These are phyloP conservation scores for Blera fallax DNA, from an alignment of 2,888 invertebrate species.

Conservation along the genomic window DNA sequence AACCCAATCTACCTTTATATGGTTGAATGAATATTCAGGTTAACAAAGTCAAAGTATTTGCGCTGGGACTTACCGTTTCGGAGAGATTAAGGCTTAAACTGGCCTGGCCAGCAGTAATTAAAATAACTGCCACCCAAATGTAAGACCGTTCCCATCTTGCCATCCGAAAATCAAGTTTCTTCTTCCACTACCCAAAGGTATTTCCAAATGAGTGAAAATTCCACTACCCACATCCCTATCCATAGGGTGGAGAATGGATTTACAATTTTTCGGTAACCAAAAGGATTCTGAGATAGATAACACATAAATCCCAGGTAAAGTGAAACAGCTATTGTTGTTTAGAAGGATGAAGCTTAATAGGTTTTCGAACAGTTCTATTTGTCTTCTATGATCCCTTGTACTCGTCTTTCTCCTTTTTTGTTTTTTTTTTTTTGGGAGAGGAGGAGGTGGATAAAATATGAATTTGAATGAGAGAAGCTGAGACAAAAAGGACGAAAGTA, in stretches of 20 bases:
- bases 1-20: slow-evolving; percentile 40
- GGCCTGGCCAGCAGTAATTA: slow-evolving; percentile 40
- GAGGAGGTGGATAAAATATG: slow-evolving; percentile 20
- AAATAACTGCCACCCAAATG: slow-evolving; percentile 43
- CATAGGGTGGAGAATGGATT: background rate
- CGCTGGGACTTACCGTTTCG: slow-evolving; percentile 3
- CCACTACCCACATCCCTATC: background rate
- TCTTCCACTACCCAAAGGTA: background rate
- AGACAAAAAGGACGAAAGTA: slow-evolving; percentile 10
- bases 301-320: slow-evolving; percentile 50
- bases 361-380: slow-evolving; percentile 45
- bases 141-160: slow-evolving; percentile 1
- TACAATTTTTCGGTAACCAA: slow-evolving; percentile 34
- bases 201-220: slow-evolving; percentile 18
- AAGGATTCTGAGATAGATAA: slow-evolving; percentile 29
- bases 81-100: slow-evolving; percentile 21
- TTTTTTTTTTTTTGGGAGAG: background rate
- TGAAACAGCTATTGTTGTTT: slow-evolving; percentile 43
- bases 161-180: background rate
- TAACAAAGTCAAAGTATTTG: slow-evolving; percentile 34
- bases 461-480: slow-evolving; percentile 23
- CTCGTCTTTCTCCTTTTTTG: background rate
- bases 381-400: slow-evolving; percentile 22
- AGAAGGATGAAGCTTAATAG: slow-evolving; percentile 52
- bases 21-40: slow-evolving; percentile 42